Conservation (phyloP, 2,113 vertebrate species). For the Pelecanus crispus region DNA sequence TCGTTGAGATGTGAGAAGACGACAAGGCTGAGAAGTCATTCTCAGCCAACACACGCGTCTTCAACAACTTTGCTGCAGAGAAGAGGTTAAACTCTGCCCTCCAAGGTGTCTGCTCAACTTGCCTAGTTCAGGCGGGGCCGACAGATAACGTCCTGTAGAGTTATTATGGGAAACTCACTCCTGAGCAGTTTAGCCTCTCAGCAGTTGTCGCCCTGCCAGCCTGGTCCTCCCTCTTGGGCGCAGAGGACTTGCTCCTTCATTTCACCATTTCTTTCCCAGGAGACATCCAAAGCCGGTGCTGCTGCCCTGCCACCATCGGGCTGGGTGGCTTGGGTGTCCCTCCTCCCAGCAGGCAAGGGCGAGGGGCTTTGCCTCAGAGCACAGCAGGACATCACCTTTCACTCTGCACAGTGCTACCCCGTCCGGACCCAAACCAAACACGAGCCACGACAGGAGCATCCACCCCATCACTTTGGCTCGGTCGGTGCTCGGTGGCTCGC, state of each 20-base stretch:
- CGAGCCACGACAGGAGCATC: background rate
- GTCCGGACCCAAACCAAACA: rapidly evolving
- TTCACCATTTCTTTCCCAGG: background rate
- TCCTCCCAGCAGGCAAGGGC: rapidly evolving
- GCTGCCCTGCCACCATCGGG: rapidly evolving
- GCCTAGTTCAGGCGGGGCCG: background rate
- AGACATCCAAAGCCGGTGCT: rapidly evolving
- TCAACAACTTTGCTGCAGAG: background rate
- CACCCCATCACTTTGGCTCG: background rate
- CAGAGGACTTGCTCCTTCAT: background rate
- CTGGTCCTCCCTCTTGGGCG: background rate
- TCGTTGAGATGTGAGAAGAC: background rate
- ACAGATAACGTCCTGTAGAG: background rate
- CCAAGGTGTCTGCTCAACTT: background rate
- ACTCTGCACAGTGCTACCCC: background rate
- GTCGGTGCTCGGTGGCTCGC: background rate
- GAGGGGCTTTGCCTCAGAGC: background rate
- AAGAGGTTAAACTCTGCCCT: background rate
- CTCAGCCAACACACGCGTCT: background rate
- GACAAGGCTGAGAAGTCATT: background rate
- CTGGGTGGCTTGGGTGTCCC: background rate
- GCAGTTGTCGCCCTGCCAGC: background rate
- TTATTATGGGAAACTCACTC: background rate
- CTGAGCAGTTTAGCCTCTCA: background rate
- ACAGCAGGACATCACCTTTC: background rate